These are phyloP conservation scores for Chiridota heheva DNA, from an alignment of 35 echinoderm and acorn worm species.

Conservation along the genomic window DNA sequence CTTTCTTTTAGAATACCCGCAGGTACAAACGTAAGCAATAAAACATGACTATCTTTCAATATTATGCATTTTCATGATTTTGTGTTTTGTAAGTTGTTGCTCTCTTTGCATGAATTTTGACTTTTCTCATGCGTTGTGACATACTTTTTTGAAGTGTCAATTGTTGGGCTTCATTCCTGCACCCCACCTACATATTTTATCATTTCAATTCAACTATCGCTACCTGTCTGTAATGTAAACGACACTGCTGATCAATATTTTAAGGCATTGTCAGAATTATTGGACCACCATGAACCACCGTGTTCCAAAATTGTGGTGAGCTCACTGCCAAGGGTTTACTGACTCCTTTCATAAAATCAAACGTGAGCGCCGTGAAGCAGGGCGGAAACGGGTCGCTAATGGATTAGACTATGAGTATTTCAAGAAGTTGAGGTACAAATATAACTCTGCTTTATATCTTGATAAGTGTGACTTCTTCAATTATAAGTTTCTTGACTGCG, in stretches of 20 bases:
- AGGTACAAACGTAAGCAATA: too few relatives aligned
- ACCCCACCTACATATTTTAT: not conserved
- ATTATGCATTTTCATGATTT: too few relatives aligned
- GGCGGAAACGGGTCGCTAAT: constrained; percentile 31
- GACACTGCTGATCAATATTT: constrained; percentile 23
- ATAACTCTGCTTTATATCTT: constrained; percentile 16
- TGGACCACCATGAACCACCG: constrained; percentile 34
- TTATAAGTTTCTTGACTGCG: constrained; percentile 46
- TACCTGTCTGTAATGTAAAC: constrained; percentile 6
- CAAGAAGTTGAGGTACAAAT: constrained; percentile 26
- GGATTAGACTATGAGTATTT: constrained; percentile 23
- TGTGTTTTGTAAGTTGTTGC: too few relatives aligned
- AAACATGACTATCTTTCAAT: too few relatives aligned
- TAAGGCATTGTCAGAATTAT: not conserved
- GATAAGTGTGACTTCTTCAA: constrained; percentile 41
- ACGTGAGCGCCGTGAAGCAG: constrained; percentile 29
- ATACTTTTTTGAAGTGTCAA: too few relatives aligned
- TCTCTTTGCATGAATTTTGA: too few relatives aligned
- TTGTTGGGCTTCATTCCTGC: too few relatives aligned
- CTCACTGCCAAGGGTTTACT: constrained; percentile 22
- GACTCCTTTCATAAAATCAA: constrained; percentile 16
- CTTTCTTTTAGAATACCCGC: too few relatives aligned
- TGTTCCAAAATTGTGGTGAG: constrained; percentile 1
- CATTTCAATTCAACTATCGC: not conserved
- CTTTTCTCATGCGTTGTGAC: too few relatives aligned